phyloP scores from a whole-genome alignment of 2,113 vertebrate species.

The Cynocephalus volans region DNA sequence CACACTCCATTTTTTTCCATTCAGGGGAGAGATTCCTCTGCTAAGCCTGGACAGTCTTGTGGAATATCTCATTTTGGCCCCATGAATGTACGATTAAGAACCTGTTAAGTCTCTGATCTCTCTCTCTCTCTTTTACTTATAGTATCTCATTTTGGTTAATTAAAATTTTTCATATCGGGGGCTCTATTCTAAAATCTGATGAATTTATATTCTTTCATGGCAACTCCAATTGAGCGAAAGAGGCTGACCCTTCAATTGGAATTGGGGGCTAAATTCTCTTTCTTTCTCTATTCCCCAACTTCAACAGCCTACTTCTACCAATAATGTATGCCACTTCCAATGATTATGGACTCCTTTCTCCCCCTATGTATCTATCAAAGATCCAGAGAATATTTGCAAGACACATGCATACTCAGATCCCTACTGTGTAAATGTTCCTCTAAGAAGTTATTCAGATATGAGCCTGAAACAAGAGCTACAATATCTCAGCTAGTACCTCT shows the following conservation, averaged over 20 bases:
- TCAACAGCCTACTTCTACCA: not conserved
- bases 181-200: not conserved
- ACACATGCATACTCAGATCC: not conserved
- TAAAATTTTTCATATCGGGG: not conserved
- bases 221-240: not conserved
- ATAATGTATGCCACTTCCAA: not conserved
- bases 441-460: slow-evolving; percentile 20
- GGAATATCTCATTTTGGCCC: not conserved
- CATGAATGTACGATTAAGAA: not conserved
- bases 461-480: not conserved
- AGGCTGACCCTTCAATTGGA: not conserved
- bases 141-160: not conserved
- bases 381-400: slow-evolving; percentile 2
- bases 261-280: slow-evolving; percentile 8
- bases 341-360: not conserved
- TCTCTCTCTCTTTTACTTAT: not conserved
- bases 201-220: not conserved
- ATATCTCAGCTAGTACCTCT: not conserved
- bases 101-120: not conserved
- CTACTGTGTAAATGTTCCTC: slow-evolving; percentile 1
- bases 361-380: not conserved
- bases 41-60: not conserved
- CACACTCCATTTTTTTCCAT: not conserved
- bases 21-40: not conserved
- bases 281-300: not conserved